A percentile compares a stretch with the other conserved stretches of the same genome.
These are phyloP conservation scores for Ciconia stormi DNA, from an alignment of 2,113 vertebrate species.

Conservation along the genomic window DNA sequence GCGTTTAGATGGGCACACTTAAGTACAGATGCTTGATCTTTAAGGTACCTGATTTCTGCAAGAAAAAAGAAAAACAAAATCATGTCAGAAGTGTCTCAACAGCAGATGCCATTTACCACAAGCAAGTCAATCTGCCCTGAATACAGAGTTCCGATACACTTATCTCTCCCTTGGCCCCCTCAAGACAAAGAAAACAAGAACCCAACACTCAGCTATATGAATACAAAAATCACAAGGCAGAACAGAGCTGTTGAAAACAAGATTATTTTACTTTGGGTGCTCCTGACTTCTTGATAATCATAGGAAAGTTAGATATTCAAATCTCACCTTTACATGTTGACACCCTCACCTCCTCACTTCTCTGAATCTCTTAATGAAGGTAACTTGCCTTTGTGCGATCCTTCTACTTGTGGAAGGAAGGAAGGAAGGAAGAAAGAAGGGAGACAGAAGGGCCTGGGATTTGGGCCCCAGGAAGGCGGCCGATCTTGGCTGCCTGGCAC, in stretches of 20 bases:
- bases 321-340: neutral
- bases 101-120: neutral
- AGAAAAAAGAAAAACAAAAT: neutral
- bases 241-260: neutral
- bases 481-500: neutral
- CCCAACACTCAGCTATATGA: rapidly evolving
- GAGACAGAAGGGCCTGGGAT: neutral
- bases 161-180: neutral
- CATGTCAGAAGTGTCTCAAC: neutral
- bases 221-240: neutral
- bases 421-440: neutral
- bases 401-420: neutral
- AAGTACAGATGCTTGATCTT: neutral
- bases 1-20: rapidly evolving
- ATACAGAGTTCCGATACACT: neutral
- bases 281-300: neutral
- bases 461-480: rapidly evolving
- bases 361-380: neutral
- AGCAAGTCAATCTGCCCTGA: neutral
- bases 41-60: neutral
- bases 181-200: neutral
- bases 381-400: neutral
- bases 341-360: neutral
- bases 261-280: neutral
- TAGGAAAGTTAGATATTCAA: neutral